These are phyloP conservation scores for Leptopilina myrica DNA, from an alignment of 2,888 invertebrate genomes.

Conservation along the genomic window DNA sequence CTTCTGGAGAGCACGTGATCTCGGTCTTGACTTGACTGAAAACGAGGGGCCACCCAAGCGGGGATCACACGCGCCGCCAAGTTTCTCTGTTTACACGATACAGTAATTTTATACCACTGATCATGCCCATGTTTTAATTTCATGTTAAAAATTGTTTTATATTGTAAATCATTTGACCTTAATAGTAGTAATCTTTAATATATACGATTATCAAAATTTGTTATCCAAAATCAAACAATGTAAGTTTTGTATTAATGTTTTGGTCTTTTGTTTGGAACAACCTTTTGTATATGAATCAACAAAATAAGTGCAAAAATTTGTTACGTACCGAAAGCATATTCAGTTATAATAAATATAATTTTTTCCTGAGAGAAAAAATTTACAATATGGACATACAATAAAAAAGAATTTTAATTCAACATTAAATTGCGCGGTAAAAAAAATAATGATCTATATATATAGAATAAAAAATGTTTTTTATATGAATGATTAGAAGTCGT, in stretches of 20 bases:
- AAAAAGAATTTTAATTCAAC: no score
- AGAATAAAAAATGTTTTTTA: background rate
- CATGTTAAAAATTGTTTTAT: conserved; percentile 8
- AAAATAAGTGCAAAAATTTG: no score
- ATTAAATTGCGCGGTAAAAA: no score
- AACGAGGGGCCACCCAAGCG: conserved; percentile 71
- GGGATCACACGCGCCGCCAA: conserved; percentile 74
- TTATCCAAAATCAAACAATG: no score
- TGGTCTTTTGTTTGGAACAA: no score
- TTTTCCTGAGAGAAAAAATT: no score
- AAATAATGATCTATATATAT: background rate
- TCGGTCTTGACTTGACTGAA: conserved; percentile 49
- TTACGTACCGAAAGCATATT: no score
- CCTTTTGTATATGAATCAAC: no score
- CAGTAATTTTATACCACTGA: conserved; percentile 75
- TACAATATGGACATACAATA: no score
- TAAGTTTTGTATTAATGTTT: no score
- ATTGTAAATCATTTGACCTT: background rate
- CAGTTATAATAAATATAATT: no score
- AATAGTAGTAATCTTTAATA: background rate
- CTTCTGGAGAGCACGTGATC: conserved; percentile 49
- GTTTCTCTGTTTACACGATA: conserved; percentile 74
- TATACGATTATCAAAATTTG: background rate
- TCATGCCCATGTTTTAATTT: conserved; percentile 55
- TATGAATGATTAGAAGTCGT: background rate